Percentiles rank a stretch among this genome's conserved stretches.
phyloP scores from a whole-genome alignment of 1,140 invertebrate species.

The Drosophila obscura region DNA sequence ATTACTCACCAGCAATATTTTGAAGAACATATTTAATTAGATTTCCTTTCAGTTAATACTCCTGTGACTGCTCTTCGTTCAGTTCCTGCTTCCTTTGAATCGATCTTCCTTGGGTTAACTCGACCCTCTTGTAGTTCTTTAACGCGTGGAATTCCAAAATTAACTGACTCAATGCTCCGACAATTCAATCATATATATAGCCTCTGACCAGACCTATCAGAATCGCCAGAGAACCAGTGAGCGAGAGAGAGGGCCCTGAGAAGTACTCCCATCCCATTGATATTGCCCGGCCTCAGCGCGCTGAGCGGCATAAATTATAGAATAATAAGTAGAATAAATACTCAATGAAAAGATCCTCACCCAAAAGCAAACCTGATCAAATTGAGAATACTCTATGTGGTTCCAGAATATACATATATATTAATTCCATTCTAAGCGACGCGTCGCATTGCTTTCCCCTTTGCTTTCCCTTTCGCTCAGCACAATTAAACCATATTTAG shows the following conservation, averaged over 20 bases:
- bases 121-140: constrained; percentile 7
- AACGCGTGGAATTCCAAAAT: constrained; percentile 56
- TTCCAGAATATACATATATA: neutral
- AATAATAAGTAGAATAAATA: constrained; percentile 35
- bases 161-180: constrained; percentile 56
- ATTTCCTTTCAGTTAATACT: too few relatives aligned
- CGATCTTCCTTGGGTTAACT: neutral
- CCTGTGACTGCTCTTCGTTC: too few relatives aligned
- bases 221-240: neutral
- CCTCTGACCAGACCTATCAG: constrained; percentile 29
- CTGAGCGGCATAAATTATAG: constrained; percentile 71
- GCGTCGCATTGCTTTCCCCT: neutral
- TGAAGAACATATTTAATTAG: constrained; percentile 51
- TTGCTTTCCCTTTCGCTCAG: constrained; percentile 17
- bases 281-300: constrained; percentile 58
- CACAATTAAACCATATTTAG: neutral
- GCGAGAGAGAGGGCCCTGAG: constrained; percentile 39
- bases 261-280: constrained; percentile 52
- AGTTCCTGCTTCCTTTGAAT: neutral
- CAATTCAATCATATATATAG: constrained; percentile 80
- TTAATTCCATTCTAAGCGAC: too few relatives aligned
- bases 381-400: constrained; percentile 40
- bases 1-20: constrained; percentile 65
- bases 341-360: constrained; percentile 11
- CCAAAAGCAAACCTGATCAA: constrained; percentile 18